Percentiles rank a stretch among this genome's conserved stretches.
Conservation (phyloP, 92 coral and sea anemone species). For the Paragorgia papillata region DNA sequence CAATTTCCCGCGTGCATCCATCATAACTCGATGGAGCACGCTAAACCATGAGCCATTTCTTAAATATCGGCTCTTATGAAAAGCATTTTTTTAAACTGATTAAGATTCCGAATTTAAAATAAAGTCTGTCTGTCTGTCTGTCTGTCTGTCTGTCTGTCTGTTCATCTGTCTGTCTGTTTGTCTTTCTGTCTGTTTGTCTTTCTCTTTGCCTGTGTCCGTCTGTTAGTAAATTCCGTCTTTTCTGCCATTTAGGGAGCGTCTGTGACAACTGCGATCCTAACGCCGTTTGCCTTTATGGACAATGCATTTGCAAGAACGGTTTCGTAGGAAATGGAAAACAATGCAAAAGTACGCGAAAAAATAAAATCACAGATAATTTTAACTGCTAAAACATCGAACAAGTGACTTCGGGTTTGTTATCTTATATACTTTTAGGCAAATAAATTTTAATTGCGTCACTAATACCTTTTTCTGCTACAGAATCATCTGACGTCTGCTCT, state of each 20-base stretch:
- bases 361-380: neutral
- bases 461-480: neutral
- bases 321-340: constrained; percentile 83
- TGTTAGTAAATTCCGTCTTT: neutral
- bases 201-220: neutral
- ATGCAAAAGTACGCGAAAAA: constrained; percentile 34
- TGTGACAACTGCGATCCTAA: constrained; percentile 82
- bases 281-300: constrained; percentile 96
- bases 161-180: no score
- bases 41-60: no score
- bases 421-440: no score
- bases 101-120: constrained; percentile 79
- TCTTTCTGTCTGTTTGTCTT: neutral
- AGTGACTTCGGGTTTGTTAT: no score
- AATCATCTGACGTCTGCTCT: constrained; percentile 26
- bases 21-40: no score
- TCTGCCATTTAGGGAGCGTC: constrained; percentile 53
- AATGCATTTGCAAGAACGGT: constrained; percentile 86
- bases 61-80: no score
- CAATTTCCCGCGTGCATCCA: no score
- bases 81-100: no score
- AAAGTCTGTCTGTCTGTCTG: no score
- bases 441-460: no score
- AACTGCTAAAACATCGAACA: no score
- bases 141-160: no score